Conservation (phyloP, 2,888 invertebrate species). For the Agrochola lota region DNA sequence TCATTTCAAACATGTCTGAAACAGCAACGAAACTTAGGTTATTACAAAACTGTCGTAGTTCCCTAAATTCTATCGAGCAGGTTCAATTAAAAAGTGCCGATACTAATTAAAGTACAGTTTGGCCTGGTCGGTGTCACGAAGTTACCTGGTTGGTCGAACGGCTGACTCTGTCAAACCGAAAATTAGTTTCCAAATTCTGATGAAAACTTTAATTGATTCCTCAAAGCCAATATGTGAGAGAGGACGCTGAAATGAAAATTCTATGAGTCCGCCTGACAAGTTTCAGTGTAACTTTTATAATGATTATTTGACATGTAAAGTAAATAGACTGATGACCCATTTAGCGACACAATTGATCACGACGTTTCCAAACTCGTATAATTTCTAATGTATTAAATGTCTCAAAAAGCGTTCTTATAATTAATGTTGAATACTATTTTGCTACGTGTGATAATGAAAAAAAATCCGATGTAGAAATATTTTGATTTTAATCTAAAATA, state of each 20-base stretch:
- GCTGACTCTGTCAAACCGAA: conserved; percentile 89
- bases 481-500: background rate
- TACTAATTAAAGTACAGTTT: conserved; percentile 77
- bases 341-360: conserved; percentile 7
- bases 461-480: fast-evolving
- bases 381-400: background rate
- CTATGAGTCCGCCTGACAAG: conserved; percentile 61
- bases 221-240: conserved; percentile 85
- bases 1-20: conserved; percentile 40
- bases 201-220: conserved; percentile 90
- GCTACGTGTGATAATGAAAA: background rate
- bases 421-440: background rate
- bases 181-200: conserved; percentile 88
- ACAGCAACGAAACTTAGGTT: conserved; percentile 45
- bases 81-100: conserved; percentile 81
- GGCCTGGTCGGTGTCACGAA: conserved; percentile 75
- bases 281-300: conserved; percentile 73
- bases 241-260: conserved; percentile 82
- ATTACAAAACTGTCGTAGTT: conserved; percentile 59
- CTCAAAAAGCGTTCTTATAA: background rate
- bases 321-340: conserved; percentile 52
- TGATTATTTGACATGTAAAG: conserved; percentile 68
- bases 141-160: conserved; percentile 81
- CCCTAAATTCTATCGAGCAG: conserved; percentile 55
- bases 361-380: background rate